phyloP scores from a whole-genome alignment of 2,888 invertebrate genomes.

The Lathronympha strigana region DNA sequence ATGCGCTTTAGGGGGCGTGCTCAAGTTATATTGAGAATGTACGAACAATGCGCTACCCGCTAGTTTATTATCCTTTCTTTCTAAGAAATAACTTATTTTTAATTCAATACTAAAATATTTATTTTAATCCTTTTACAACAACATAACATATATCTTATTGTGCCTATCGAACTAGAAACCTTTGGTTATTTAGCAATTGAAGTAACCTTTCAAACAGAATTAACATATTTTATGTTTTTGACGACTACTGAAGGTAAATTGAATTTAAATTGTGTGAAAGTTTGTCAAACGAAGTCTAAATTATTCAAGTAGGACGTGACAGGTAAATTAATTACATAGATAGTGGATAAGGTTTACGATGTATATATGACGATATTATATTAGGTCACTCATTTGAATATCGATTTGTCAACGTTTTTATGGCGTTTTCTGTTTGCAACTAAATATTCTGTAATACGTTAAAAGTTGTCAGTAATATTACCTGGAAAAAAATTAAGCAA shows the following conservation, averaged over 20 bases:
- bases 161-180: background rate
- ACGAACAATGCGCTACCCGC: no score
- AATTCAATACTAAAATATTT: no score
- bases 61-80: no score
- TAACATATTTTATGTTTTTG: background rate
- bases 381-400: conserved; percentile 1
- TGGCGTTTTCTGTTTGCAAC: background rate
- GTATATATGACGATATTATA: background rate
- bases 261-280: background rate
- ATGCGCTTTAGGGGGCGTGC: no score
- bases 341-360: background rate
- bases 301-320: conserved; percentile 5
- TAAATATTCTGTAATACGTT: no score
- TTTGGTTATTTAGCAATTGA: background rate
- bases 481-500: no score
- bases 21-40: no score
- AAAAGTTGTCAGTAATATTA: no score
- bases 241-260: background rate
- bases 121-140: no score
- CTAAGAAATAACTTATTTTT: no score
- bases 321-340: background rate
- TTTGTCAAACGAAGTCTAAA: background rate
- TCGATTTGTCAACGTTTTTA: background rate
- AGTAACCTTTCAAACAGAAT: background rate
- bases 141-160: no score